Conservation (phyloP, 2,888 invertebrate genomes). For the Epistrophe eligans region DNA sequence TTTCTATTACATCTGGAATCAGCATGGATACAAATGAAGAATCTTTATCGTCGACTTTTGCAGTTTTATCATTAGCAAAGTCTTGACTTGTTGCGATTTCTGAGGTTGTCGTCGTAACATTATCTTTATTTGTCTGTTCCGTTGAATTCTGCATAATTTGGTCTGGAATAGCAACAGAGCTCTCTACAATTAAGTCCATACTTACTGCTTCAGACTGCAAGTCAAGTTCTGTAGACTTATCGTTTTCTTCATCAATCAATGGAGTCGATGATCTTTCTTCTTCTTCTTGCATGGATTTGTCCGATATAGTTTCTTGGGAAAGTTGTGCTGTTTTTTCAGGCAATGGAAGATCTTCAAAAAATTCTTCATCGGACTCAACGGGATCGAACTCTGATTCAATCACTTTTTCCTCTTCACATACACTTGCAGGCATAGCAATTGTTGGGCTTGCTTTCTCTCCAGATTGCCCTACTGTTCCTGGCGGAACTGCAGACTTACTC, state of each 20-base stretch:
- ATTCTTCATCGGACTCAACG: slow-evolving; percentile 69
- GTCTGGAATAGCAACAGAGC: neutral
- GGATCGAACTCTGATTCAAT: slow-evolving; percentile 54
- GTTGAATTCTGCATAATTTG: neutral
- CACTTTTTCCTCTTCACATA: neutral
- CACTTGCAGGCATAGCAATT: neutral
- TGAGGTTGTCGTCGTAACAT: neutral
- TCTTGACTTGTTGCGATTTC: neutral
- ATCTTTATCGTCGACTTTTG: neutral
- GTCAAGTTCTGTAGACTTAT: neutral
- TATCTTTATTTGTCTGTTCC: neutral
- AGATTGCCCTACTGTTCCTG: neutral
- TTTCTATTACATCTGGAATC: neutral
- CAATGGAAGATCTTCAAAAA: slow-evolving; percentile 45
- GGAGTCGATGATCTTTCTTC: neutral
- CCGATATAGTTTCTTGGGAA: neutral
- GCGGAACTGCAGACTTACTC: neutral
- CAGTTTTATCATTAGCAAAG: neutral
- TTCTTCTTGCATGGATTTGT: neutral
- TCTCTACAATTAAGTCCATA: neutral
- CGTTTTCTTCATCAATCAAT: neutral
- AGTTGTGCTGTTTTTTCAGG: neutral
- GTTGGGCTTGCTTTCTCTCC: neutral
- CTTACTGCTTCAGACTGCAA: neutral
- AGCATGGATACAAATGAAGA: neutral